Base-by-base conservation (phyloP, 2,888 invertebrate genomes). In the Tyria jacobaeae region DNA sequence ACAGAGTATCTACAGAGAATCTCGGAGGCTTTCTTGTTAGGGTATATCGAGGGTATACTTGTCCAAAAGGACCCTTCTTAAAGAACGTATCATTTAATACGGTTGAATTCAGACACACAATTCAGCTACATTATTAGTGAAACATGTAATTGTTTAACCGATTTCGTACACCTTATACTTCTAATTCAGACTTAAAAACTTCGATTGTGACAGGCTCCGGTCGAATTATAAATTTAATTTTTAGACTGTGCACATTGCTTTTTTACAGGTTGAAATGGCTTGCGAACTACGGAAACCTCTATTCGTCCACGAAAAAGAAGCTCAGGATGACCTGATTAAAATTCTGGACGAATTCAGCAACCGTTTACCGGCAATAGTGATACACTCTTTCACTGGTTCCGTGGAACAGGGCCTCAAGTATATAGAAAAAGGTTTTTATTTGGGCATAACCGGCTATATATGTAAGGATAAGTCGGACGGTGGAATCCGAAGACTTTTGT, bases 391-490 rank as follows among this genome's bases (percentile, higher is more conserved):
- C 90, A 97, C 98, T 56, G 99, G 99, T 34, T 96, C 97, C 35
- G 96, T 96, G 3, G 97, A 97, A 64, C 97, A 99, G 85, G 98
- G 98, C 1, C 75, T 92, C 2, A 89, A 86, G 76, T 99, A 99
- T 90, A 94, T 99, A 55, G 96, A 97, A 74, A 95, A 96, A 87
- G 98, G 98, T 7, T 97, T 96, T 91, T 98, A 98, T 86, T 94
- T 99, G 73, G 98, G 98, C 4, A 91, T 91, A 84, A 86, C 89
- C 90, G 97, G 98, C 37, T 97, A 97, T 81, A 92, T 98, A 17
- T 98, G 97, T 93, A 97, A 98, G 94, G 99, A 99, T 83, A 98
- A 98, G 90, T 97, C 98, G 7, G 98, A 98, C 82, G 97, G 97
- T 58, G 98, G 99, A 14, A 97, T 99, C 4, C 94, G 98, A 58